Evolutionary conservation across 1,140 invertebrate genomes (phyloP), one percentile per base, ranked within the genome.

Genomic region (Sarcophaga bullata): DNA sequence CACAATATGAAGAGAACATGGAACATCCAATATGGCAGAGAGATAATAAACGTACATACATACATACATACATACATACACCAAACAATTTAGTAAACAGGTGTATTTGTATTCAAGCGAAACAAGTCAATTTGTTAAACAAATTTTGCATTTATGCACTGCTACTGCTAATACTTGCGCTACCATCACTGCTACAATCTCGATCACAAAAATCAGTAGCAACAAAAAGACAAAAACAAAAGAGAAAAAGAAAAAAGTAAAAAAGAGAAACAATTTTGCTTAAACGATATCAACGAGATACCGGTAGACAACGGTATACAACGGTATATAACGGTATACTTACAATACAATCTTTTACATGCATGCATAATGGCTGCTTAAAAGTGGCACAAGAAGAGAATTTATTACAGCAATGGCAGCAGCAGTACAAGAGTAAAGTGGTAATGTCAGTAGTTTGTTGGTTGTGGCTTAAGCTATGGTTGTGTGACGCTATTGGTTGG

Each of bases 111-210:
- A 68, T 68, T 68, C 62, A 68, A 68, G 62, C 19, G 62, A n/a
- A 68, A 68, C 62, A 68, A 68, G 62, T 68, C 62, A 68, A 68
- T 68, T 68, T 68, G 62, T 68, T 19, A 68, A 68, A 68, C 62
- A 68, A 68, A 68, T 68, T 68, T 68, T 68, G 62, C 62, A 17
- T 68, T 68, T 68, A 68, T 68, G 62, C 62, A 68, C 62, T 68
- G 9, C 62, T 68, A 58, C 54, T 58, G 4, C 25, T 37, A 37
- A 37, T 37, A 37, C 25, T 37, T 37, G 25, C 1, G 25, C 25
- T 37, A 37, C 25, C 25, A 37, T 37, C 25, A 37, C 25, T 37
- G 25, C 62, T 19, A 68, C 62, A 19, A 37, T 37, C 25, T 2
- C 25, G 1, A 37, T 37, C 25, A 37, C 1, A 37, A 37, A 37